phyloP scores from a whole-genome alignment of 1,140 invertebrate genomes.

The Caenorhabditis elegans region WBcel235 BX284606.5:5554501-5555000 shows the following conservation, averaged over 20 bases:
- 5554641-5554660: neutral
- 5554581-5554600: no score
- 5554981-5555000: neutral
- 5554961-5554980: neutral
- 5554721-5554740: neutral
- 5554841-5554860: conserved; percentile 8
- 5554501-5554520: no score
- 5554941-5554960: neutral
- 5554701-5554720: neutral
- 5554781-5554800: conserved; percentile 27
- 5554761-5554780: neutral
- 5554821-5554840: conserved; percentile 14
- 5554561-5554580: no score
- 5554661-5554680: neutral
- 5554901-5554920: neutral
- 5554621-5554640: conserved; percentile 18
- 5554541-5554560: no score
- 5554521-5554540: no score
- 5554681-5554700: neutral
- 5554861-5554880: conserved; percentile 2
- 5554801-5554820: neutral
- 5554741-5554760: neutral
- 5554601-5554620: no score
- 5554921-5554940: neutral
- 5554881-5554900: conserved; percentile 6